Base-by-base conservation (phyloP, 2,113 vertebrate genomes). In the Odontesthes bonariensis region DNA sequence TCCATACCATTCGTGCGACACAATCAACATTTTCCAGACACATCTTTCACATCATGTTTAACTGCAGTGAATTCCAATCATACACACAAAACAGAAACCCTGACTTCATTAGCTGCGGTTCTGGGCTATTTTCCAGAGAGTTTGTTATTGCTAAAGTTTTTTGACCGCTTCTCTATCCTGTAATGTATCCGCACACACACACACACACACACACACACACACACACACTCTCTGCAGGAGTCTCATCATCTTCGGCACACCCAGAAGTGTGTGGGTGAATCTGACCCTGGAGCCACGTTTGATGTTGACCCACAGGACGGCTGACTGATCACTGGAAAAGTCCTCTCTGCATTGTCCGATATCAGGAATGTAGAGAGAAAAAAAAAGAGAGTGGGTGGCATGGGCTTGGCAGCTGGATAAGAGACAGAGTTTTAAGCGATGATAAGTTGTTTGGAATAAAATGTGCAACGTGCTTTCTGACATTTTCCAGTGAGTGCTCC, bases 191-290 rank as follows among this genome's bases (percentile, higher is more conserved):
- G 10, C 35, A 38, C 35, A 38, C 35, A 6, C 35, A 38, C 35
- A 10, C 35, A 10, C 35, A 38, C 20, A 88, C 58, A 73, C 57
- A 60, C 73, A 69, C 65, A 49, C 33, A 46, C 42, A 69, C 54
- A 55, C 73, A 55, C 55, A 65, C 52, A 58, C 23, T 62, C 54
- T 14, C 17, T 17, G 65, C 62, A 68, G 75, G 49, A 73, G 69
- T 63, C 63, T 71, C 61, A 71, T 76, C 61, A 79, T 76, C 54
- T 51, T 14, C 55, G 79, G 70, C 88, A 10, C 91, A 88, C 91
- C 92, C 89, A 68, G 44, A 65, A 60, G 56, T 84, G 89, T 87
- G 89, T 88, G 83, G 85, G 85, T 84, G 84, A 79, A 84, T 66
- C 82, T 54, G 67, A 84, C 62, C 81, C 80, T 44, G 53, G 58